Conservation (phyloP, 2,888 invertebrate genomes). For the Eupelmus urozonus region DNA sequence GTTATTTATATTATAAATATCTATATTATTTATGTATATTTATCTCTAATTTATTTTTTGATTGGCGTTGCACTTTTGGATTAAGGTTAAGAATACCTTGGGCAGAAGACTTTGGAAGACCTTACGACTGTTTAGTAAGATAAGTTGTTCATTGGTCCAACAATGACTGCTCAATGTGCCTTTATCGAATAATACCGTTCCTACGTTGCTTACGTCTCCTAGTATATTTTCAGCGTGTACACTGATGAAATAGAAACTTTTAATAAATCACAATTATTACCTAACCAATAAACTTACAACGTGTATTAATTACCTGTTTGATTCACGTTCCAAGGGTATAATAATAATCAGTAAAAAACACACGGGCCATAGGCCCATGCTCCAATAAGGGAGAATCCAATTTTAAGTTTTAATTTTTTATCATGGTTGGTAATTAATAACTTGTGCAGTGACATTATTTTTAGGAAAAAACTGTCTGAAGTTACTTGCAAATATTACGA, state of each 20-base stretch:
- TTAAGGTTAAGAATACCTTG: constrained; percentile 62
- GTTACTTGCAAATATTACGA: constrained; percentile 25
- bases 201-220: constrained; percentile 65
- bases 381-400: constrained; percentile 11
- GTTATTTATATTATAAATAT: neutral
- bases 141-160: constrained; percentile 71
- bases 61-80: too few relatives aligned
- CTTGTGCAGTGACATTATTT: constrained; percentile 32
- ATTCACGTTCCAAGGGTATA: constrained; percentile 8
- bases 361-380: constrained; percentile 59
- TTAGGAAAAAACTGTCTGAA: constrained; percentile 38
- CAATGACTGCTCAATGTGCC: constrained; percentile 67
- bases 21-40: too few relatives aligned
- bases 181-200: constrained; percentile 72
- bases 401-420: constrained; percentile 30
- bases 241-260: constrained; percentile 1
- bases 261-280: neutral
- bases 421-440: constrained; percentile 32
- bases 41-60: too few relatives aligned
- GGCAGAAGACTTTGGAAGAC: constrained; percentile 73
- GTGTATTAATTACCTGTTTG: constrained; percentile 26
- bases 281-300: neutral
- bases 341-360: constrained; percentile 36
- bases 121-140: constrained; percentile 68
- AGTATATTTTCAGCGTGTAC: neutral